A percentile compares a stretch with the other conserved stretches of the same genome.
phyloP scores from a whole-genome alignment of 1,140 invertebrate genomes.

The Apis cerana region DNA sequence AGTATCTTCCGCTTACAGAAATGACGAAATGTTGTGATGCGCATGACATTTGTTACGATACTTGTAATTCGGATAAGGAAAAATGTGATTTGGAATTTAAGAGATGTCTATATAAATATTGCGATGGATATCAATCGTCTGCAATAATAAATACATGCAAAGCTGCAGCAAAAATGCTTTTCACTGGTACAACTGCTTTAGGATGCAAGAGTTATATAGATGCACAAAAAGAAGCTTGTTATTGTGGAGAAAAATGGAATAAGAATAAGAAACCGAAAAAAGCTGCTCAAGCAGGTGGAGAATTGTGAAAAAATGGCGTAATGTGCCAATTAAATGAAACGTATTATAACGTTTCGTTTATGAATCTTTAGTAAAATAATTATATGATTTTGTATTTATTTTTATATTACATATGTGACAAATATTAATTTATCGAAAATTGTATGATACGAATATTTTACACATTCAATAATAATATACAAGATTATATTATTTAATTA shows the following conservation, averaged over 20 bases:
- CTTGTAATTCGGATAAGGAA: slow-evolving; percentile 92
- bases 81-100: slow-evolving; percentile 93
- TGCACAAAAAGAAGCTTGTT: slow-evolving; percentile 90
- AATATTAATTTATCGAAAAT: not conserved
- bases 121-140: slow-evolving; percentile 85
- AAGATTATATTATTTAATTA: not conserved
- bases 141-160: slow-evolving; percentile 90
- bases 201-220: slow-evolving; percentile 92
- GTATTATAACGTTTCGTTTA: not conserved
- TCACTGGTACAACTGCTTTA: slow-evolving; percentile 89
- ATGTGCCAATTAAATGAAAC: not conserved
- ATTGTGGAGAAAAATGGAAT: slow-evolving; percentile 81
- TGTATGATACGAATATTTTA: not conserved
- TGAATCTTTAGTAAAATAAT: not conserved
- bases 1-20: slow-evolving; percentile 88
- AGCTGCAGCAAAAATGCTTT: slow-evolving; percentile 90
- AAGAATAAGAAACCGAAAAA: slow-evolving; percentile 71
- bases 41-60: slow-evolving; percentile 95
- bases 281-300: slow-evolving; percentile 72
- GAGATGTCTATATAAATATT: slow-evolving; percentile 91
- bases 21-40: slow-evolving; percentile 92
- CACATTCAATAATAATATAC: not conserved
- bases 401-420: not conserved
- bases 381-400: not conserved
- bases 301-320: slow-evolving; percentile 64